Evolutionary conservation across 1,140 invertebrate species (phyloP), one percentile per base, ranked within the genome.

Genomic region (Rhizoglyphus robini): DNA sequence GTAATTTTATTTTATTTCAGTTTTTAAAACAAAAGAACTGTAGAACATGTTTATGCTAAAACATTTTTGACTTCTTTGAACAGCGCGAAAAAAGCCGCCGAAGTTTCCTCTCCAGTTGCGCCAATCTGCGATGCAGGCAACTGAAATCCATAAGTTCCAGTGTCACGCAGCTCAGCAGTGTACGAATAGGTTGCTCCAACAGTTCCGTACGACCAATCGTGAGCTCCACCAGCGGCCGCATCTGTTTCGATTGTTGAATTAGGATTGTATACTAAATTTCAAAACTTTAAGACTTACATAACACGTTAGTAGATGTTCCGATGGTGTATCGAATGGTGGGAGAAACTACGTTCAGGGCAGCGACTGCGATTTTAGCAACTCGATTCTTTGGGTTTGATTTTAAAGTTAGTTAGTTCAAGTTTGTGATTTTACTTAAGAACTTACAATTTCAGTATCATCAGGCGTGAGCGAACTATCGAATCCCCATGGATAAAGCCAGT

Each of bases 401-500:
- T n/a, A n/a, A n/a, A n/a, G n/a, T 23, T 57, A 13, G 29, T 11
- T 11, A 57, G 23, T 13, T 57, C 23, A 11, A 13, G 11, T 13
- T 13, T 57, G 13, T 13, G 23, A 13, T 13, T 57, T 57, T 23
- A 57, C 11, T 57, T n/a, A n/a, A n/a, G n/a, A 1, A n/a, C 4
- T 61, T 61, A 34, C 29, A 27, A 61, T 18, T 61, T 2, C 4
- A 34, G 29, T 32, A 18, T 15, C 18, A 46, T 27, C n/a, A n/a
- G n/a, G n/a, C n/a, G n/a, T n/a, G n/a, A n/a, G n/a, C n/a, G n/a
- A n/a, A n/a, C n/a, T n/a, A n/a, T n/a, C n/a, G n/a, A n/a, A n/a
- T n/a, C n/a, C n/a, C 60, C 61, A 88, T n/a, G 86, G 86, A 70
- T 86, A 85, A 4, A 88, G 66, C 66, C 66, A 70, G 29, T 72